phyloP scores from a whole-genome alignment of 2,113 vertebrate species.

The Progne subis region DNA sequence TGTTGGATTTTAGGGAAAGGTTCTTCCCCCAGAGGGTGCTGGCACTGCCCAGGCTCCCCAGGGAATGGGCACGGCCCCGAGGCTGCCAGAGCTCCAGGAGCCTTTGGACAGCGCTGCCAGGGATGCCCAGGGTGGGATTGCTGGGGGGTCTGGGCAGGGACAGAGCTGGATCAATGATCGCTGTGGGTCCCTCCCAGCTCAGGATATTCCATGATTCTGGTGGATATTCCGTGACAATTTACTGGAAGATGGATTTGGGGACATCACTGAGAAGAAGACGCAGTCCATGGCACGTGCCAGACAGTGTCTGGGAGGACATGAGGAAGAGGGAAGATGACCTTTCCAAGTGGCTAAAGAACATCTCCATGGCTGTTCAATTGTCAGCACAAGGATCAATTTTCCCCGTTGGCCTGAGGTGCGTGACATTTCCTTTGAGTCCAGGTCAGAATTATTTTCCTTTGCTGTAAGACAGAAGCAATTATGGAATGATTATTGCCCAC shows the following conservation, averaged over 20 bases:
- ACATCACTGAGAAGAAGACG: fast-evolving
- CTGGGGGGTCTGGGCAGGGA: neutral
- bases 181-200: fast-evolving
- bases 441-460: neutral
- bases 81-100: neutral
- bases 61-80: neutral
- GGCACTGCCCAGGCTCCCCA: neutral
- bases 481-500: neutral
- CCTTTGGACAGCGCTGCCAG: neutral
- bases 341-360: neutral
- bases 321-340: neutral
- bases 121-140: neutral
- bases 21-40: neutral
- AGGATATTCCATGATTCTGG: neutral
- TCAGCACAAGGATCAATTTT: neutral
- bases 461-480: neutral
- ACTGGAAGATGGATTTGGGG: neutral
- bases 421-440: constrained; percentile 6
- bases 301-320: neutral
- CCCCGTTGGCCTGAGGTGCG: neutral
- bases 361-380: neutral
- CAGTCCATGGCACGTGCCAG: neutral
- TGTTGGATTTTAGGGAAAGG: neutral
- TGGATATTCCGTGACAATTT: neutral
- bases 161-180: fast-evolving